Base-by-base conservation (phyloP, 2,888 invertebrate species). In the Lepidonotus clava region DNA sequence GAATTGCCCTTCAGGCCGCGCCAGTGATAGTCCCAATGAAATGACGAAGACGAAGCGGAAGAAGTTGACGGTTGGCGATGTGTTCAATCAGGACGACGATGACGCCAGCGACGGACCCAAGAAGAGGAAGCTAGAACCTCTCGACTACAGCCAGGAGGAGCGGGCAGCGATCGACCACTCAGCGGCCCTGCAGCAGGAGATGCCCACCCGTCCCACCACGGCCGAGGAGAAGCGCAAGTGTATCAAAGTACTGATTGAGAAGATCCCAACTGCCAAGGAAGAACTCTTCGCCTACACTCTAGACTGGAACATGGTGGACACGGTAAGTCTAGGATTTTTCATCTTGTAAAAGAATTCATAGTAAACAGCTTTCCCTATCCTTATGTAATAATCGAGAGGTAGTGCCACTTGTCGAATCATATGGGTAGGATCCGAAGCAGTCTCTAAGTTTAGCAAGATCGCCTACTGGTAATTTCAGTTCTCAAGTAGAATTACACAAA, bases 211-310 rank as follows among this genome's bases (percentile, higher is more conserved):
- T 34, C 90, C 92, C 56, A 89, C 91, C 2, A 92, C 93, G n/a
- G 92, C 93, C 88, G 99, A 99, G 94, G 99, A 99, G 94, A 99
- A 99, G 94, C 96, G 98, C 87, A 97, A 97, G 92, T 97, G 98
- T 95, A 98, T 99, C 91, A 99, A 99, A 95, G 97, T 97, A 89
- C 96, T 99, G 91, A 99, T 99, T 93, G 99, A 99, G 95, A 97
- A 97, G 95, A 99, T 99, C 93, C 99, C 99, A 88, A 99, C 99
- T 11, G 98, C 97, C 93, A 99, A 99, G 95, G 97, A 97, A 89
- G 98, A 98, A 92, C 96, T 99, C 90, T 99, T 99, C 95, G 97
- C 97, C 90, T 99, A 97, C 95, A 96, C 97, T 91, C 96, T 99
- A 85, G 98, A 99, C 94, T 98, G 98, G 97, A 96, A 96, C 88